phyloP scores from a whole-genome alignment of 2,888 invertebrate species.

The Oxycera nigricornis region DNA sequence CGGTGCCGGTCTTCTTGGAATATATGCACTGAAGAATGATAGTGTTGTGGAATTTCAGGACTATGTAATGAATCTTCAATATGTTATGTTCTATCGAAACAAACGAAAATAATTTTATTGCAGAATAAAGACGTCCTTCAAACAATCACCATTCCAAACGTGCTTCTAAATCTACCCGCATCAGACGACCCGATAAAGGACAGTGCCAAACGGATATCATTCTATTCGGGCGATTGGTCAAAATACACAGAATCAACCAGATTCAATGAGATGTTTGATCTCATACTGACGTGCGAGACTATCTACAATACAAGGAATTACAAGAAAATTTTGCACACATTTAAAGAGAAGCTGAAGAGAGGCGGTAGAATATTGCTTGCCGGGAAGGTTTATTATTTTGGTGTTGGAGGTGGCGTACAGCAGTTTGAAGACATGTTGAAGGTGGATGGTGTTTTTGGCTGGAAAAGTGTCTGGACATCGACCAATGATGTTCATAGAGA shows the following conservation, averaged over 20 bases:
- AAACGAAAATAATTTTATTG: conserved; percentile 53
- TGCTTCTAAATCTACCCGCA: conserved; percentile 68
- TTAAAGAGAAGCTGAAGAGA: conserved; percentile 66
- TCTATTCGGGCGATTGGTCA: conserved; percentile 80
- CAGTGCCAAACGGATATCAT: conserved; percentile 56
- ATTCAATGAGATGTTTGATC: conserved; percentile 71
- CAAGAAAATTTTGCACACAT: conserved; percentile 73
- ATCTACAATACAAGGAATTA: conserved; percentile 87
- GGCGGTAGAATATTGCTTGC: conserved; percentile 77
- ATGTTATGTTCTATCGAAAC: background rate
- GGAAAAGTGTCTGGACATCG: conserved; percentile 70
- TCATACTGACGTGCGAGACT: conserved; percentile 91
- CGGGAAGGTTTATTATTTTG: conserved; percentile 93
- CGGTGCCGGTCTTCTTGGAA: conserved; percentile 89
- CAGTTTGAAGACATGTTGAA: conserved; percentile 74
- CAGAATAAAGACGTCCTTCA: conserved; percentile 87
- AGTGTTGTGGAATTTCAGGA: conserved; percentile 89
- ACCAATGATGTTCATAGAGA: conserved; percentile 60
- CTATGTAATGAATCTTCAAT: conserved; percentile 70
- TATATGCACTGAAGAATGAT: conserved; percentile 73
- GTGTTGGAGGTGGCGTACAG: conserved; percentile 86
- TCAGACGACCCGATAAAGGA: background rate
- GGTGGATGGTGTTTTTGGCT: conserved; percentile 65
- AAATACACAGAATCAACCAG: conserved; percentile 64
- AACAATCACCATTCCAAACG: conserved; percentile 82